Evolutionary conservation across 2,888 invertebrate genomes (phyloP), one percentile per base, ranked within the genome.

Genomic region (Drosophila borborema): DNA sequence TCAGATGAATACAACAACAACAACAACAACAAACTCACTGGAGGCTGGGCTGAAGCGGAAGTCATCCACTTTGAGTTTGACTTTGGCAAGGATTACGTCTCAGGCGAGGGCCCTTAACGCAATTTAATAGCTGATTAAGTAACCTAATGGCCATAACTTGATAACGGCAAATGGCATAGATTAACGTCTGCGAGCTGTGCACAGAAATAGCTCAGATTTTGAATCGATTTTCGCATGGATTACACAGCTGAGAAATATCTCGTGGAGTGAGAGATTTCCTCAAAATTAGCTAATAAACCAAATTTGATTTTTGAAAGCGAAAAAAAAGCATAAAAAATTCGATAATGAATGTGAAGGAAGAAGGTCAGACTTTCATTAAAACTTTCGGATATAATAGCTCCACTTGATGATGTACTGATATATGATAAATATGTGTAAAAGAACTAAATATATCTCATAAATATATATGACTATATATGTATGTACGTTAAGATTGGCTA

Each of bases 1-100:
- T 28, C 36, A 8, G 68, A 65, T 70, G 69, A 62, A 60, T 55
- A 62, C 45, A 49, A 41, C 38, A 68, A 56, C 68, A 77, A 54
- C 41, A 64, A 2, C 20, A 20, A 20, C 54, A 40, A n/a, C 23
- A 16, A 9, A n/a, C 31, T 23, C 23, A 5, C 38, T 5, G 38
- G 14, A 5, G 48, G 20, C 6, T 8, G 16, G 14, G 34, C 8
- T 2, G 49, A 31, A 49, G 18, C 51, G 51, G 34, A 51, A 51
- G 51, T 51, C 51, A 34, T 6, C 51, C 34, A 51, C n/a, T 18
- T n/a, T n/a, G 31, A n/a, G 10, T 10, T 31, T 49, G 49, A n/a
- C 49, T 49, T 10, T n/a, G 48, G n/a, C 48, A 9, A 48, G 23
- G 28, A 9, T 31, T 12, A n/a, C 28, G 28, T 31, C 28, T 48